Conservation (phyloP, 2,888 invertebrate genomes). For the Actias luna region DNA sequence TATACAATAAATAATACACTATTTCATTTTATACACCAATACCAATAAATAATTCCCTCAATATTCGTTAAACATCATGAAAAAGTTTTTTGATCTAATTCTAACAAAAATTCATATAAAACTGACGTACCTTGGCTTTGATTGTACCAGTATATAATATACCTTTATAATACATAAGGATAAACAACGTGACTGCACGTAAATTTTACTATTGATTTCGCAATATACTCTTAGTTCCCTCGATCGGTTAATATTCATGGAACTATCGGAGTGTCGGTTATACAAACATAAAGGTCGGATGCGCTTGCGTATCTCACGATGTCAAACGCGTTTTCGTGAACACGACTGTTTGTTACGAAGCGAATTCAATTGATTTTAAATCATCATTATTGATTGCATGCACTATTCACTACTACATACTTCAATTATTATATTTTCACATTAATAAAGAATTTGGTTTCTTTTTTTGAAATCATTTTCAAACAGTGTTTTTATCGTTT, state of each 20-base stretch:
- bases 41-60: too few relatives aligned
- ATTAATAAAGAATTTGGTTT: too few relatives aligned
- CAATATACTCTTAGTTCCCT: neutral
- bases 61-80: too few relatives aligned
- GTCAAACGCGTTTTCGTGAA: neutral
- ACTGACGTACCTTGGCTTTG: too few relatives aligned
- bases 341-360: neutral
- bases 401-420: neutral
- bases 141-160: neutral
- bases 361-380: neutral
- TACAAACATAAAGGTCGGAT: conserved; percentile 6
- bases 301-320: neutral
- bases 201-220: neutral
- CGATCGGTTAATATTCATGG: neutral
- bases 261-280: neutral
- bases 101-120: too few relatives aligned
- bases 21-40: too few relatives aligned
- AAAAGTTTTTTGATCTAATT: too few relatives aligned
- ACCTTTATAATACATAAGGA: neutral
- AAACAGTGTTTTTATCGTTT: too few relatives aligned
- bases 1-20: too few relatives aligned
- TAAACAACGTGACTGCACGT: neutral
- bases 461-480: too few relatives aligned
- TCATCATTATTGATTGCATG: neutral
- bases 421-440: too few relatives aligned